phyloP scores from a whole-genome alignment of 2,797 vertebrate genomes.

The Avahi laniger region DNA sequence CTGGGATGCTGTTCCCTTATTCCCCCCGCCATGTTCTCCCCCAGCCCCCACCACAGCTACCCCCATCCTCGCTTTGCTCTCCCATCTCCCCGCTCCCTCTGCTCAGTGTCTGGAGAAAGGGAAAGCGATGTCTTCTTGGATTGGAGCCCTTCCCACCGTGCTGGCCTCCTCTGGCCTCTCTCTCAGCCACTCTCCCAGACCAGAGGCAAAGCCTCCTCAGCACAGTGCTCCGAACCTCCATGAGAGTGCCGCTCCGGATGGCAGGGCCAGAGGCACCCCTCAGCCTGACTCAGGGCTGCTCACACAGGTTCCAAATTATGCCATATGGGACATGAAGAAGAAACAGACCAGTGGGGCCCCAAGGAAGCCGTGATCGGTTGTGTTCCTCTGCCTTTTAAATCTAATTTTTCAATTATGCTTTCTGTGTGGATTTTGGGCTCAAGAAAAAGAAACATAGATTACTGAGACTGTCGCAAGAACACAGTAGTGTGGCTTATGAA shows the following conservation, averaged over 20 bases:
- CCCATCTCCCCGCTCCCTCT: background rate
- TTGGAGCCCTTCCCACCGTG: background rate
- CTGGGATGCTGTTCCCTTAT: background rate
- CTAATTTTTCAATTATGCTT: background rate
- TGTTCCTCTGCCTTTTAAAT: background rate
- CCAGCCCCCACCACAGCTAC: background rate
- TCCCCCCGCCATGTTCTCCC: fast-evolving
- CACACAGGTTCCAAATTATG: background rate
- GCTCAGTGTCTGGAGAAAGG: background rate
- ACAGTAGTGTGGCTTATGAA: background rate
- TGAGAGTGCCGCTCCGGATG: too few species aligned
- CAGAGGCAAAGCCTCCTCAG: background rate
- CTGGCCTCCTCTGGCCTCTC: background rate
- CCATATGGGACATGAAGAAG: background rate
- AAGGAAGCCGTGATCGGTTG: background rate
- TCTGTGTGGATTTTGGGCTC: background rate
- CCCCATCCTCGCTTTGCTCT: background rate
- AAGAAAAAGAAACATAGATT: background rate
- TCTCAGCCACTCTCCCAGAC: background rate
- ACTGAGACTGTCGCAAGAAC: background rate
- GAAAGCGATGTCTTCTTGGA: background rate
- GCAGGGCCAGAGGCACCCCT: background rate
- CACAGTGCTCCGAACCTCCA: too few species aligned
- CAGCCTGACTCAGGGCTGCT: background rate
- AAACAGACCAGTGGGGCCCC: background rate